Percentiles rank a stretch among this genome's conserved stretches.
phyloP scores from a whole-genome alignment of 2,888 invertebrate genomes.

The Mechanitis mazaeus region DNA sequence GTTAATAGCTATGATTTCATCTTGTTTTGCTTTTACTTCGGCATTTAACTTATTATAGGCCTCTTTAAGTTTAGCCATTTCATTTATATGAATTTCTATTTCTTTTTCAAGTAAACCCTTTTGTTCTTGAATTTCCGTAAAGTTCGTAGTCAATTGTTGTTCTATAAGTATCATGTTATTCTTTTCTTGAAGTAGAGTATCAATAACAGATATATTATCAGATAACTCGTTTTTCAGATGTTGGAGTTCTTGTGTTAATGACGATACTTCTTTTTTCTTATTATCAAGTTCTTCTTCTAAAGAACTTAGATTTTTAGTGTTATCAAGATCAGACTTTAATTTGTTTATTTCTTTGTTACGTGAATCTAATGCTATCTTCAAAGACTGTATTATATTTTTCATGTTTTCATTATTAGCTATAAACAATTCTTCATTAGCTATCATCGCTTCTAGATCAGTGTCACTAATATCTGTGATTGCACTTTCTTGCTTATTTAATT shows the following conservation, averaged over 20 bases:
- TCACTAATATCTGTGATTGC: slow-evolving; percentile 40
- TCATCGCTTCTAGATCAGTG: slow-evolving; percentile 46
- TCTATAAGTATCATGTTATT: slow-evolving; percentile 30
- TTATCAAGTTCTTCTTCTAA: slow-evolving; percentile 36
- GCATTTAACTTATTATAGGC: slow-evolving; percentile 34
- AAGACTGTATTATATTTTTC: slow-evolving; percentile 53
- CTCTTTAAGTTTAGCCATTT: slow-evolving; percentile 37
- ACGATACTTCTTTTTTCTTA: slow-evolving; percentile 40
- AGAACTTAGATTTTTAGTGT: slow-evolving; percentile 8
- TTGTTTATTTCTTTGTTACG: slow-evolving; percentile 50
- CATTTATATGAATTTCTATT: slow-evolving; percentile 29
- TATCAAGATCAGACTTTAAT: slow-evolving; percentile 39
- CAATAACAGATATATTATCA: slow-evolving; percentile 39
- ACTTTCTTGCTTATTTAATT: slow-evolving; percentile 44
- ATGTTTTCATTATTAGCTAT: slow-evolving; percentile 64
- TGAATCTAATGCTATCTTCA: slow-evolving; percentile 46
- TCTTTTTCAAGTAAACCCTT: slow-evolving; percentile 17
- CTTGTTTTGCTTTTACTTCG: slow-evolving; percentile 33
- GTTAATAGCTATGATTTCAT: slow-evolving; percentile 32
- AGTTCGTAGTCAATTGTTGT: slow-evolving; percentile 37
- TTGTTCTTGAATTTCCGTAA: slow-evolving; percentile 26
- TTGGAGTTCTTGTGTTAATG: slow-evolving; percentile 36
- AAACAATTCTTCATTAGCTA: slow-evolving; percentile 55
- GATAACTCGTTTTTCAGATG: slow-evolving; percentile 36
- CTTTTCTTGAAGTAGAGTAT: slow-evolving; percentile 40